Evolutionary conservation across 1,140 invertebrate genomes (phyloP), one percentile per base, ranked within the genome.

Genomic region (Ceratosolen fusciceps): DNA sequence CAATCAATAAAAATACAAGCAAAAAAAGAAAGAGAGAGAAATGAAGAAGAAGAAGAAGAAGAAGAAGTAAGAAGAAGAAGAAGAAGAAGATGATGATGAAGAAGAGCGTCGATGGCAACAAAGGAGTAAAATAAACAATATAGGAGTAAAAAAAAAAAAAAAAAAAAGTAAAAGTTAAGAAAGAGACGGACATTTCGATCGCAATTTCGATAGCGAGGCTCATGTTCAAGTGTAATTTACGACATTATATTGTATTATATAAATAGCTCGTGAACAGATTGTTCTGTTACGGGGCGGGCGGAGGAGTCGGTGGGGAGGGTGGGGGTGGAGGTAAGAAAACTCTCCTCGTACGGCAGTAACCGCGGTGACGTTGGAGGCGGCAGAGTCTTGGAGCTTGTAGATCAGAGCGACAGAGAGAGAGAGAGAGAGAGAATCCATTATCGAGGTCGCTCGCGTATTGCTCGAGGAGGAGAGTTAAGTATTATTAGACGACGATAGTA

Each of bases 61-160:
- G 58, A 79, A 52, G 37, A 70, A 68, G 54, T 9, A 67, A 67
- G 4, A 31, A 67, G 60, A 74, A 77, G 31, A n/a, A 26, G 54
- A 34, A 52, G n/a, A n/a, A n/a, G n/a, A n/a, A n/a, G n/a, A n/a
- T n/a, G n/a, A n/a, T n/a, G n/a, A n/a, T n/a, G n/a, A n/a, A n/a
- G n/a, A n/a, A n/a, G n/a, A n/a, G n/a, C n/a, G n/a, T n/a, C n/a
- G n/a, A n/a, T n/a, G n/a, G n/a, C n/a, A n/a, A n/a, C n/a, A n/a
- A n/a, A n/a, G n/a, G n/a, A n/a, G n/a, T n/a, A n/a, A n/a, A n/a
- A n/a, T n/a, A n/a, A n/a, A n/a, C n/a, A n/a, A n/a, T n/a, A n/a
- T n/a, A n/a, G n/a, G n/a, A n/a, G n/a, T n/a, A n/a, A 72, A 80
- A 34, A 31, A 80, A 54, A 67, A 60, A 58, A 78, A 79, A 73